These are phyloP conservation scores for Xiphias gladius DNA, from an alignment of 2,113 vertebrate species.

Conservation along the genomic window DNA sequence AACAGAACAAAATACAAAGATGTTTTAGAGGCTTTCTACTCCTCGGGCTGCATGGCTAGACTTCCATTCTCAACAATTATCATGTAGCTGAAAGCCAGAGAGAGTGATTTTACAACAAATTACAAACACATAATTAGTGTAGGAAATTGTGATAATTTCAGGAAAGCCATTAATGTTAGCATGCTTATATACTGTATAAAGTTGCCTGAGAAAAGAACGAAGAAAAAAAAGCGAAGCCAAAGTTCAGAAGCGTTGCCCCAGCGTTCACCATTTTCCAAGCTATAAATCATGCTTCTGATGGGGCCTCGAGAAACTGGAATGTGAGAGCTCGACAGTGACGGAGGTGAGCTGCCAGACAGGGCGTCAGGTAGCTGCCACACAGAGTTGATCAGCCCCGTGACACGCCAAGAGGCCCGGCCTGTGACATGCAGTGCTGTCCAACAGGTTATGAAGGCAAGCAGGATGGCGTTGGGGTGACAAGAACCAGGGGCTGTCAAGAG, in stretches of 20 bases:
- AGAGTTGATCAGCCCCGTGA: constrained; percentile 68
- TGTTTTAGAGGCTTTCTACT: constrained; percentile 54
- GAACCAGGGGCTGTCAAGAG: constrained; percentile 78
- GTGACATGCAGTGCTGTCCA: constrained; percentile 65
- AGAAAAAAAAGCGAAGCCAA: constrained; percentile 1
- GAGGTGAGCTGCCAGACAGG: constrained; percentile 75
- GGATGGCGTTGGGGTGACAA: constrained; percentile 69
- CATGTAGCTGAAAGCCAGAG: constrained; percentile 22
- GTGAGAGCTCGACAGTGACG: constrained; percentile 77
- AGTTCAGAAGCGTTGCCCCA: constrained; percentile 16
- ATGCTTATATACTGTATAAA: background rate
- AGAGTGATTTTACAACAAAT: constrained; percentile 33
- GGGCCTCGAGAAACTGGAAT: constrained; percentile 73
- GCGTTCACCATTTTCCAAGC: constrained; percentile 30
- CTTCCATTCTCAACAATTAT: constrained; percentile 52
- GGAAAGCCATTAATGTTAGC: constrained; percentile 2
- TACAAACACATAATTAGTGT: constrained; percentile 10
- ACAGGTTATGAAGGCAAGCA: constrained; percentile 76
- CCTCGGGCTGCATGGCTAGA: constrained; percentile 37
- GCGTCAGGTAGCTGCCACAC: constrained; percentile 77
- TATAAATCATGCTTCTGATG: constrained; percentile 67
- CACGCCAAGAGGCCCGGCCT: constrained; percentile 55
- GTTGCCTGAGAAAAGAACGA: constrained; percentile 11
- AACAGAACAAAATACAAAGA: constrained; percentile 62
- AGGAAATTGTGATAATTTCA: constrained; percentile 25